Percentiles rank a stretch among this genome's conserved stretches.
Evolutionary conservation across 2,797 vertebrate species (phyloP).

Genomic region (Megaceryle alcyon): DNA sequence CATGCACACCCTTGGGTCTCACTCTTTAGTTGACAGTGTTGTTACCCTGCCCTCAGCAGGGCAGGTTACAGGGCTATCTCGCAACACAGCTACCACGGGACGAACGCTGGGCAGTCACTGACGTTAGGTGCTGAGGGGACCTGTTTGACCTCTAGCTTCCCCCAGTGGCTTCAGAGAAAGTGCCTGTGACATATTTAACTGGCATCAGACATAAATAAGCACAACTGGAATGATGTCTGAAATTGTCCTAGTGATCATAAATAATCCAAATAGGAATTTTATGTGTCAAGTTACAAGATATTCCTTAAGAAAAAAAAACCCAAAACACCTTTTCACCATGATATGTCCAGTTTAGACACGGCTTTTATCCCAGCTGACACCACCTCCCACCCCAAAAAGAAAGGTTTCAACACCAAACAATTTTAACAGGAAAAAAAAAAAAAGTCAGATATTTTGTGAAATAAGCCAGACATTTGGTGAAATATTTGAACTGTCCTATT

Average conservation of each 20-base stretch:
- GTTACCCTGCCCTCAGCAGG: background rate
- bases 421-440: background rate
- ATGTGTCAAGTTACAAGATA: fast-evolving
- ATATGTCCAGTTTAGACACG: background rate
- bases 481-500: background rate
- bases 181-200: background rate
- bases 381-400: background rate
- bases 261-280: background rate
- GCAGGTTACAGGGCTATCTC: fast-evolving
- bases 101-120: background rate
- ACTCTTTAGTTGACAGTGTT: fast-evolving
- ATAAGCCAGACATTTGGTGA: background rate
- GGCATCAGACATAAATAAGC: background rate
- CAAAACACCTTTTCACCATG: background rate
- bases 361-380: background rate
- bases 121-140: background rate
- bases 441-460: background rate
- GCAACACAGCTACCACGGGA: fast-evolving
- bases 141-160: background rate
- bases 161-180: too few relatives aligned
- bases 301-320: background rate
- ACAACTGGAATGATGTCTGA: background rate
- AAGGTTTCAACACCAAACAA: background rate
- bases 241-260: background rate
- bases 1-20: fast-evolving